Evolutionary conservation across 2,888 invertebrate genomes (phyloP).

Genomic region (Brassicogethes aeneus): DNA sequence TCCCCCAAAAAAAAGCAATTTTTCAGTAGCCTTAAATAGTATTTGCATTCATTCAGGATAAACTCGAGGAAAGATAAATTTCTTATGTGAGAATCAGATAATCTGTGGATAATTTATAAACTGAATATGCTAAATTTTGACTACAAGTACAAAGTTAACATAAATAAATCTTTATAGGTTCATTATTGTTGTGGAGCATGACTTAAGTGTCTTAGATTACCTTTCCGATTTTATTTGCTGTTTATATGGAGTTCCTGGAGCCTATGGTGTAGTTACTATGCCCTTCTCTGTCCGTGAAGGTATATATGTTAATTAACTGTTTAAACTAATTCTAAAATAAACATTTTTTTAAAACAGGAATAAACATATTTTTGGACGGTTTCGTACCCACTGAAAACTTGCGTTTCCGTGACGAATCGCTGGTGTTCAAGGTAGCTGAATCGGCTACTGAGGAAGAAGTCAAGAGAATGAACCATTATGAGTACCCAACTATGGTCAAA

Average conservation of each 20-base stretch:
- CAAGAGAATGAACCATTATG: constrained; percentile 92
- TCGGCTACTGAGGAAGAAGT: constrained; percentile 96
- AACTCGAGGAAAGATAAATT: no score
- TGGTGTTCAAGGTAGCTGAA: constrained; percentile 97
- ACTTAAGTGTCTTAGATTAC: constrained; percentile 97
- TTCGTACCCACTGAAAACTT: constrained; percentile 99
- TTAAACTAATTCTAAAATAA: not conserved
- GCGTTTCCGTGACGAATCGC: constrained; percentile 92
- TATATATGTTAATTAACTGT: constrained; percentile 22
- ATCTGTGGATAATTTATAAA: no score
- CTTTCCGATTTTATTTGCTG: constrained; percentile 98
- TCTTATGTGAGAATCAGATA: no score
- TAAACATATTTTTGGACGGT: constrained; percentile 98
- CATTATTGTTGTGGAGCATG: constrained; percentile 98
- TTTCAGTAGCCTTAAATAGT: no score
- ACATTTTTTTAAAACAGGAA: constrained; percentile 49
- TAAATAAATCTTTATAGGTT: constrained; percentile 55
- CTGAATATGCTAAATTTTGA: no score
- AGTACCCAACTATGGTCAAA: constrained; percentile 89
- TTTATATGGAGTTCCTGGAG: constrained; percentile 95
- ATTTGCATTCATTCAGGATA: no score
- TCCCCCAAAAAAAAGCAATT: no score
- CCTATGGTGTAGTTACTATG: constrained; percentile 99
- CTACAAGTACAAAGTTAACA: no score
- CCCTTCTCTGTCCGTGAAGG: constrained; percentile 99